Evolutionary conservation across 1,140 invertebrate species (phyloP).

Genomic region (Patella vulgata): DNA sequence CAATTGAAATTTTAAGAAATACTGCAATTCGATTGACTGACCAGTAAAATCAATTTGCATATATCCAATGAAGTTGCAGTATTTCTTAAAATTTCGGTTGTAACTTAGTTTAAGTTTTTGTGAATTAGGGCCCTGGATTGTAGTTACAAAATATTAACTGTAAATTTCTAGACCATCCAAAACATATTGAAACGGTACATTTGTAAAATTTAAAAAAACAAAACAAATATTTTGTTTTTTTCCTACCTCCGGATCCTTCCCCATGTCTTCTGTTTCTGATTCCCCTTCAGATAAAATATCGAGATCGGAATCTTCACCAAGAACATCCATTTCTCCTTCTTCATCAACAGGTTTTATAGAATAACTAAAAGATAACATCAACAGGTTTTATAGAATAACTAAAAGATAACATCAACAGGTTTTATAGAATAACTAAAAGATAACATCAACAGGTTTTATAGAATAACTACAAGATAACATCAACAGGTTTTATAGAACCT

Average conservation of each 20-base stretch:
- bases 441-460: constrained; percentile 7
- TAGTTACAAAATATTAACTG: too few relatives aligned
- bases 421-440: constrained; percentile 68
- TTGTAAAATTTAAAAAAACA: too few relatives aligned
- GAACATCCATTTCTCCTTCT: constrained; percentile 63
- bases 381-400: constrained; percentile 67
- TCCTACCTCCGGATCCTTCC: constrained; percentile 17
- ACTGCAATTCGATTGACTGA: too few relatives aligned
- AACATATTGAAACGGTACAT: too few relatives aligned
- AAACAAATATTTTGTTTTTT: too few relatives aligned
- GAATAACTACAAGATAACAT: constrained; percentile 68
- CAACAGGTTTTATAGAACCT: background rate
- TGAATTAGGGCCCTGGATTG: too few relatives aligned
- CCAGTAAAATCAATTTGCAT: too few relatives aligned
- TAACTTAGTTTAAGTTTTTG: too few relatives aligned
- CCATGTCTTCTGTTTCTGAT: constrained; percentile 31
- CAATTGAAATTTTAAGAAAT: too few relatives aligned
- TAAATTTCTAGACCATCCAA: too few relatives aligned
- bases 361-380: constrained; percentile 65
- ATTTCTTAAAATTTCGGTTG: too few relatives aligned
- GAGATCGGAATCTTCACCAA: constrained; percentile 26
- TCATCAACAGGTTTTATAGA: constrained; percentile 71
- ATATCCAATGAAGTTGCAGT: too few relatives aligned
- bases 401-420: constrained; percentile 17
- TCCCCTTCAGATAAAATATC: constrained; percentile 57